Evolutionary conservation across 2,888 invertebrate species (phyloP).

Genomic region (Ceratothoa steindachneri): DNA sequence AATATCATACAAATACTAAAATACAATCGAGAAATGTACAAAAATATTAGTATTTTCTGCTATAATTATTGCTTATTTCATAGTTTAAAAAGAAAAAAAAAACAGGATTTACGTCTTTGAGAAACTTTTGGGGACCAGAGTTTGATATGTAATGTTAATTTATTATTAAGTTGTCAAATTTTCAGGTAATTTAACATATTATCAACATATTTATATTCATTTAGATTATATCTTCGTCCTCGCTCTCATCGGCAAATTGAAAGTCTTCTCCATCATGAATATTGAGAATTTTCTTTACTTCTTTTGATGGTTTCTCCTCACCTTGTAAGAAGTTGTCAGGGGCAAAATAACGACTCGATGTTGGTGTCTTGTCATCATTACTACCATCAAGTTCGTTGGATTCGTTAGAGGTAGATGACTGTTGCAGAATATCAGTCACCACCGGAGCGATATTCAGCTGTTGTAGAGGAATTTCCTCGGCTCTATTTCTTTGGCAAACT

Average conservation of each 20-base stretch:
- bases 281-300: neutral
- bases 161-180: too few relatives aligned
- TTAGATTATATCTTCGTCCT: too few relatives aligned
- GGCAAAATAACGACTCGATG: neutral
- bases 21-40: too few relatives aligned
- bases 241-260: slow-evolving; percentile 10
- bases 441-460: neutral
- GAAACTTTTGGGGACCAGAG: too few relatives aligned
- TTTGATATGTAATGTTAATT: too few relatives aligned
- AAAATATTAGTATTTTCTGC: too few relatives aligned
- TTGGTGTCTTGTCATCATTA: neutral
- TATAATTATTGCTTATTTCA: too few relatives aligned
- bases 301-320: neutral
- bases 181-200: too few relatives aligned
- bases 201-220: too few relatives aligned
- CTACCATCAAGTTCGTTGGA: neutral
- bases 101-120: too few relatives aligned
- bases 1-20: too few relatives aligned
- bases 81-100: too few relatives aligned
- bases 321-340: neutral
- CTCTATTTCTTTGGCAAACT: neutral
- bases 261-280: neutral
- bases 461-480: neutral
- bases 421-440: neutral
- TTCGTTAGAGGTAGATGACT: slow-evolving; percentile 1